These are phyloP conservation scores for Oreotrochilus melanogaster DNA, from an alignment of 2,113 vertebrate species.

Conservation along the genomic window DNA sequence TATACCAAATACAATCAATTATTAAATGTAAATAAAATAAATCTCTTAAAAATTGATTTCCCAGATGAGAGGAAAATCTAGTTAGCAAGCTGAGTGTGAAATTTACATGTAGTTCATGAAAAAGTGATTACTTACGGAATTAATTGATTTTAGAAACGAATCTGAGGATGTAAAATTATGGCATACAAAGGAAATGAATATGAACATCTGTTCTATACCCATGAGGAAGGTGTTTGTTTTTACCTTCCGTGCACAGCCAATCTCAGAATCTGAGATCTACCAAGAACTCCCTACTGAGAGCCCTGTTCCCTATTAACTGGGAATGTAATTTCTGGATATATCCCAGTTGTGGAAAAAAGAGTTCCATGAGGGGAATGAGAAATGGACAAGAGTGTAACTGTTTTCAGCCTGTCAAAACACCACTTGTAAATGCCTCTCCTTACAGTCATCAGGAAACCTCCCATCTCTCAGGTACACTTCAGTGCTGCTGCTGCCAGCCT, in stretches of 20 bases:
- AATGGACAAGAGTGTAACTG: not conserved
- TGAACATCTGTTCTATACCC: not conserved
- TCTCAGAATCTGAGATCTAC: slow-evolving; percentile 17
- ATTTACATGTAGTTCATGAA: slow-evolving; percentile 68
- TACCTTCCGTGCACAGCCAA: not conserved
- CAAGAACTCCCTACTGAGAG: not conserved
- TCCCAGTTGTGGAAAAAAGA: not conserved
- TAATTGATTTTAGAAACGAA: slow-evolving; percentile 65
- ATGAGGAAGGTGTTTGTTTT: not conserved
- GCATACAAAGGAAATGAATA: slow-evolving; percentile 11
- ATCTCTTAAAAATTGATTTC: slow-evolving; percentile 69
- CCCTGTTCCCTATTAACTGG: not conserved
- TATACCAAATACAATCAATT: slow-evolving; percentile 47
- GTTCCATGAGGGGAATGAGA: not conserved
- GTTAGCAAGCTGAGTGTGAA: slow-evolving; percentile 70
- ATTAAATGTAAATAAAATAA: slow-evolving; percentile 64
- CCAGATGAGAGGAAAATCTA: slow-evolving; percentile 66
- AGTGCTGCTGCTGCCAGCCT: not conserved
- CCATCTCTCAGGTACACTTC: not conserved
- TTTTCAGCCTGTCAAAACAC: not conserved
- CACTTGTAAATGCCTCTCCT: not conserved
- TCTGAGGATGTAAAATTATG: slow-evolving; percentile 6
- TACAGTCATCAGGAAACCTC: fast-evolving
- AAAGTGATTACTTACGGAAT: slow-evolving; percentile 66
- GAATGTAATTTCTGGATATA: not conserved